Evolutionary conservation across 2,888 invertebrate genomes (phyloP).

Genomic region (Eupithecia dodoneata): DNA sequence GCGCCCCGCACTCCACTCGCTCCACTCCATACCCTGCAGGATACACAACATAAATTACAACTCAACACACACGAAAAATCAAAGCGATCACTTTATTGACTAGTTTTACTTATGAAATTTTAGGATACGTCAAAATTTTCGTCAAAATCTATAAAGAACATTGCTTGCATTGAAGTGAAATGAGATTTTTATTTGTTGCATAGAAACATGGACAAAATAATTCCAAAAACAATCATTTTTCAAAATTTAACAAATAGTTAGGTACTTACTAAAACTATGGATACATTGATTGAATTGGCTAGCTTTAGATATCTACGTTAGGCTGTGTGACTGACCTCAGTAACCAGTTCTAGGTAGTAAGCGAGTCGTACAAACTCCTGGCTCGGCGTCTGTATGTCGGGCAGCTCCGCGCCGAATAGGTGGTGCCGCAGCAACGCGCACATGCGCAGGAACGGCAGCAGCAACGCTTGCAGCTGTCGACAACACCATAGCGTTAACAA

Average conservation of each 20-base stretch:
- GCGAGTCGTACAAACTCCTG: constrained; percentile 91
- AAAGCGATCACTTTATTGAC: too few relatives aligned
- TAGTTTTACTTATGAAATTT: too few relatives aligned
- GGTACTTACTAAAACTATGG: too few relatives aligned
- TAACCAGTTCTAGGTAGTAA: constrained; percentile 88
- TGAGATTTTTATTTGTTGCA: too few relatives aligned
- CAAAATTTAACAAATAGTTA: too few relatives aligned
- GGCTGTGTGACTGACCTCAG: constrained; percentile 39
- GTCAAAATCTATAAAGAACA: not conserved
- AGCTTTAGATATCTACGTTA: too few relatives aligned
- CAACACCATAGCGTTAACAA: not conserved
- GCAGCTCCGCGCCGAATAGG: constrained; percentile 90
- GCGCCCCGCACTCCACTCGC: constrained; percentile 54
- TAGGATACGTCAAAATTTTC: too few relatives aligned
- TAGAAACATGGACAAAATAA: too few relatives aligned
- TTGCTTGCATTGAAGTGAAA: not conserved
- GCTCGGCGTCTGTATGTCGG: constrained; percentile 85
- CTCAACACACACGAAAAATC: too few relatives aligned
- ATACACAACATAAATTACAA: not conserved
- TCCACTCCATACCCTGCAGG: constrained; percentile 56
- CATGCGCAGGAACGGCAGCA: constrained; percentile 93
- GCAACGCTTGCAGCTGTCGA: constrained; percentile 88
- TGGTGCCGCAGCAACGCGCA: constrained; percentile 93
- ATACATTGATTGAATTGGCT: too few relatives aligned
- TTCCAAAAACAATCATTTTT: too few relatives aligned